These are phyloP conservation scores for Solenopsis fugax DNA, from an alignment of 1,140 invertebrate species.

Conservation along the genomic window DNA sequence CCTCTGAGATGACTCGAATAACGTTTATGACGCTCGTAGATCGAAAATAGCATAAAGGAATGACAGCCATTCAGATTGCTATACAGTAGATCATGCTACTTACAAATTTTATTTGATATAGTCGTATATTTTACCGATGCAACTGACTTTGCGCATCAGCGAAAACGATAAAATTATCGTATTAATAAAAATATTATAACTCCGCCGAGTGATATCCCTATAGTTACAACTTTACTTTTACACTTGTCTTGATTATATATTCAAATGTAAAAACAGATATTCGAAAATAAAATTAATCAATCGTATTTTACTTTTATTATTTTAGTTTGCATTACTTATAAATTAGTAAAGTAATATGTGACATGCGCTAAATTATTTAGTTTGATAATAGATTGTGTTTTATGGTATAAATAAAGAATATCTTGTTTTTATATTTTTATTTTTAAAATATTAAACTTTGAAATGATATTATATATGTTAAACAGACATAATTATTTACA, in stretches of 20 bases:
- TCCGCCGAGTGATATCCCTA: slow-evolving; percentile 4
- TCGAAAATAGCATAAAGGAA: slow-evolving; percentile 19
- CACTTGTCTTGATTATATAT: neutral
- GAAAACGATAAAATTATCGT: slow-evolving; percentile 10
- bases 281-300: neutral
- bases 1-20: slow-evolving; percentile 38
- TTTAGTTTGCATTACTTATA: neutral
- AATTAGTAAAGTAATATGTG: slow-evolving; percentile 7
- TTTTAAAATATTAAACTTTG: too few species aligned
- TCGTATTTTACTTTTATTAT: neutral
- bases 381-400: neutral
- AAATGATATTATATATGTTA: too few species aligned
- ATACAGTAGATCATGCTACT: slow-evolving; percentile 5
- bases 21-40: slow-evolving; percentile 40
- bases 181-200: neutral
- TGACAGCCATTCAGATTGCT: slow-evolving; percentile 19
- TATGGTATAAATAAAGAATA: neutral
- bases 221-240: slow-evolving; percentile 7
- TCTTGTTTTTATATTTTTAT: too few species aligned
- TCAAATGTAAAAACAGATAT: slow-evolving; percentile 21
- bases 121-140: slow-evolving; percentile 22
- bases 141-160: neutral
- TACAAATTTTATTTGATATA: slow-evolving; percentile 22
- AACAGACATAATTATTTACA: too few species aligned
- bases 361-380: neutral